These are phyloP conservation scores for Campaea margaritaria DNA, from an alignment of 2,888 invertebrate species.

Conservation along the genomic window DNA sequence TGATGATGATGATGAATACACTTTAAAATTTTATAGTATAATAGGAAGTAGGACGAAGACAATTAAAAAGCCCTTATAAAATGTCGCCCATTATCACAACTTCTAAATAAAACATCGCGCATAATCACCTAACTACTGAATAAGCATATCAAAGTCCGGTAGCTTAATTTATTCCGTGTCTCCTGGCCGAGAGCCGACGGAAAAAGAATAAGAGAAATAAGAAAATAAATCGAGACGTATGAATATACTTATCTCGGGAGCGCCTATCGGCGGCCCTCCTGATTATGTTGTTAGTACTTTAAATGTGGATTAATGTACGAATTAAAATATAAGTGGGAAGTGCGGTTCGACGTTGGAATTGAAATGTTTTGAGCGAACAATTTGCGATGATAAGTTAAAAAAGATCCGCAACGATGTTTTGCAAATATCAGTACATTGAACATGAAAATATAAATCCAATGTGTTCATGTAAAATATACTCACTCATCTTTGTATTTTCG, in stretches of 20 bases:
- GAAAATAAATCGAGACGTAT: slow-evolving; percentile 37
- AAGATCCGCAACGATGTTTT: background rate
- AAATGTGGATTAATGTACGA: slow-evolving; percentile 32
- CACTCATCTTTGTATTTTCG: too few relatives aligned
- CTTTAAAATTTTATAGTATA: too few relatives aligned
- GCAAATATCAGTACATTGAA: too few relatives aligned
- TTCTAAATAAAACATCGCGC: background rate
- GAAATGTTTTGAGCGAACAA: background rate
- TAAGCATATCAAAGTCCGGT: slow-evolving; percentile 74
- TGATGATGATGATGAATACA: too few relatives aligned
- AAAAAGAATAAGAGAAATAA: slow-evolving; percentile 50
- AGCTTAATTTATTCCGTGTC: slow-evolving; percentile 82
- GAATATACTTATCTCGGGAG: slow-evolving; percentile 34
- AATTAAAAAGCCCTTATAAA: too few relatives aligned
- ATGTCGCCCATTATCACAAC: slow-evolving; percentile 2
- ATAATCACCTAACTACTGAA: slow-evolving; percentile 42
- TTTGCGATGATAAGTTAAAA: background rate
- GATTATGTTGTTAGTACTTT: slow-evolving; percentile 41
- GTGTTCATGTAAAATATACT: too few relatives aligned
- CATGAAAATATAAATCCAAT: too few relatives aligned
- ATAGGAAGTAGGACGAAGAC: too few relatives aligned
- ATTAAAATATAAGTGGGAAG: background rate
- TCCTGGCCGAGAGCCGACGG: slow-evolving; percentile 60
- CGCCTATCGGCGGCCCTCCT: slow-evolving; percentile 26
- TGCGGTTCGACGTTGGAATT: background rate